Evolutionary conservation across 53 echinoderm and acorn worm genomes (phyloP).

Genomic region (Astropecten irregularis): DNA sequence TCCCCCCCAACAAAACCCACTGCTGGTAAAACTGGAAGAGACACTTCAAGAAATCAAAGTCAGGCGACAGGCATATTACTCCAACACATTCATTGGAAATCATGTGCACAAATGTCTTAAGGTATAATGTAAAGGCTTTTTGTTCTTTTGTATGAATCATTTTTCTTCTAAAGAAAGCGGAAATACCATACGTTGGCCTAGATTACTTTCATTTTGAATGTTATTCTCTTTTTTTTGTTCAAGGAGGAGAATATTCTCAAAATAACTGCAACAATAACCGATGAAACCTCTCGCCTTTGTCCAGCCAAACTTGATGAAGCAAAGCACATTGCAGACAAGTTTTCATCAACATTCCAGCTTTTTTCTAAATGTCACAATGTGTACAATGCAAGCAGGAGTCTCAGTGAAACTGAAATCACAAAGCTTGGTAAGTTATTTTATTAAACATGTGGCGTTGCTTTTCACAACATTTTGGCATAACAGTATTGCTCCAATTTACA

Average conservation of each 20-base stretch:
- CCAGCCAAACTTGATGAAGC: background rate
- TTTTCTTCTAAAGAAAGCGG: background rate
- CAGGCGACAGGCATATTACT: slow-evolving; percentile 55
- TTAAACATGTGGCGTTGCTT: background rate
- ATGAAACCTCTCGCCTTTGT: background rate
- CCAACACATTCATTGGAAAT: slow-evolving; percentile 64
- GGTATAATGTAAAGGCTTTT: slow-evolving; percentile 23
- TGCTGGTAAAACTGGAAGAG: slow-evolving; percentile 32
- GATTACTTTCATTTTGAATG: background rate
- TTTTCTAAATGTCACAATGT: slow-evolving; percentile 15
- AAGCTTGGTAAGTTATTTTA: background rate
- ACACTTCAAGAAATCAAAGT: slow-evolving; percentile 52
- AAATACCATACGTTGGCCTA: background rate
- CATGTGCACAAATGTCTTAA: slow-evolving; percentile 73
- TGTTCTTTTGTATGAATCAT: background rate
- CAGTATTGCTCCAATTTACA: background rate
- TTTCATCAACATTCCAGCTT: background rate
- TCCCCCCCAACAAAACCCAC: slow-evolving; percentile 11
- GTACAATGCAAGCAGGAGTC: background rate
- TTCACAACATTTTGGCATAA: background rate
- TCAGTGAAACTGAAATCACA: background rate
- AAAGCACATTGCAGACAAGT: background rate
- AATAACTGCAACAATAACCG: background rate
- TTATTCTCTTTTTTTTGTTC: background rate
- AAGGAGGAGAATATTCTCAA: background rate